Percentiles rank a stretch among this genome's conserved stretches.
These are phyloP conservation scores for Sardinella longiceps DNA, from an alignment of 2,797 vertebrate genomes.

Conservation along the genomic window DNA sequence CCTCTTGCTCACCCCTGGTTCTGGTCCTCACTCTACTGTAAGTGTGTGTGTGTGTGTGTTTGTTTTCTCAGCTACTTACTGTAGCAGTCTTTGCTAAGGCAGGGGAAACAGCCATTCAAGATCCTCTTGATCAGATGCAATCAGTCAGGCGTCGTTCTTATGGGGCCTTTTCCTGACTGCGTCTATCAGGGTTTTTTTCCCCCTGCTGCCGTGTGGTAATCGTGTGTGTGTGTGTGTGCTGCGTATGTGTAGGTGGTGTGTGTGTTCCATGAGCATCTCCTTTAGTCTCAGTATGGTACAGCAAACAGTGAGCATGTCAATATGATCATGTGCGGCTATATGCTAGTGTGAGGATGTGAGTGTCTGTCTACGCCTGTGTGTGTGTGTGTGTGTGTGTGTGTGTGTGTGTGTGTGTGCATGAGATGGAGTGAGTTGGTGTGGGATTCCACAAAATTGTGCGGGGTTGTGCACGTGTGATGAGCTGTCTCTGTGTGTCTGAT, in stretches of 20 bases:
- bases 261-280: no score
- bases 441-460: background rate
- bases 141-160: no score
- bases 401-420: background rate
- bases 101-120: background rate
- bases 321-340: no score
- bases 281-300: no score
- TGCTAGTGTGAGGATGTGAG: background rate
- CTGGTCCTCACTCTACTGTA: background rate
- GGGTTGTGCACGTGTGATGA: background rate
- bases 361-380: background rate
- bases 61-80: background rate
- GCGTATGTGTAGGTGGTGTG: no score
- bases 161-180: no score
- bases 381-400: no score
- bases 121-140: no score
- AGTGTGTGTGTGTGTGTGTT: background rate
- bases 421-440: background rate
- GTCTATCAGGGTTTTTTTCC: no score
- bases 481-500: background rate
- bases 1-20: background rate
- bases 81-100: background rate
- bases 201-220: no score
- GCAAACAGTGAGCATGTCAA: no score
- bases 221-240: no score